Conservation (phyloP, 2,797 vertebrate genomes). For the Microhierax caerulescens region DNA sequence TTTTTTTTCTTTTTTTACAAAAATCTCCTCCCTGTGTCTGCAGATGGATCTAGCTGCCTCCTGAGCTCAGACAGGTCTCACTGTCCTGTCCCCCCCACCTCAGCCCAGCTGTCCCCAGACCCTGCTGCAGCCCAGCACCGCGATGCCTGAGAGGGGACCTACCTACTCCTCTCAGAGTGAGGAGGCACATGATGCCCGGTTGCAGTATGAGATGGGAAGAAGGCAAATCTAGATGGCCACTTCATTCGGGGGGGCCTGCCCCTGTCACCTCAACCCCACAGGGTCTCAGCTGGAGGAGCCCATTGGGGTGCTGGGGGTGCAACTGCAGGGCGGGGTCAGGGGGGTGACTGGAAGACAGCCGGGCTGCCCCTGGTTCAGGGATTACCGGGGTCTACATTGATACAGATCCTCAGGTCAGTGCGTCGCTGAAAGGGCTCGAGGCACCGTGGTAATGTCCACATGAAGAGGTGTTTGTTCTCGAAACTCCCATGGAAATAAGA, state of each 20-base stretch:
- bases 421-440: neutral
- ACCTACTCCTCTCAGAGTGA: neutral
- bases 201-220: rapidly evolving
- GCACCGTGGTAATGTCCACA: neutral
- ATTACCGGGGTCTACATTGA: rapidly evolving
- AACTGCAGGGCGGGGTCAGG: neutral
- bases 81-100: neutral
- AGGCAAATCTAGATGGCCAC: neutral
- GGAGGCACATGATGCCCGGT: rapidly evolving
- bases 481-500: neutral
- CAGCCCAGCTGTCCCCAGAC: neutral
- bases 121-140: neutral
- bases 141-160: rapidly evolving
- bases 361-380: neutral
- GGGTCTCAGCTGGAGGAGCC: neutral
- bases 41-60: rapidly evolving
- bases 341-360: neutral
- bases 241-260: neutral
- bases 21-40: neutral
- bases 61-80: neutral
- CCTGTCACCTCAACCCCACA: neutral
- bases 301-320: neutral
- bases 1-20: neutral
- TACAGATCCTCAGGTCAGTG: neutral
- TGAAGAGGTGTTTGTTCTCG: neutral